phyloP scores from a whole-genome alignment of 2,888 invertebrate species.

The Mayetiola destructor region DNA sequence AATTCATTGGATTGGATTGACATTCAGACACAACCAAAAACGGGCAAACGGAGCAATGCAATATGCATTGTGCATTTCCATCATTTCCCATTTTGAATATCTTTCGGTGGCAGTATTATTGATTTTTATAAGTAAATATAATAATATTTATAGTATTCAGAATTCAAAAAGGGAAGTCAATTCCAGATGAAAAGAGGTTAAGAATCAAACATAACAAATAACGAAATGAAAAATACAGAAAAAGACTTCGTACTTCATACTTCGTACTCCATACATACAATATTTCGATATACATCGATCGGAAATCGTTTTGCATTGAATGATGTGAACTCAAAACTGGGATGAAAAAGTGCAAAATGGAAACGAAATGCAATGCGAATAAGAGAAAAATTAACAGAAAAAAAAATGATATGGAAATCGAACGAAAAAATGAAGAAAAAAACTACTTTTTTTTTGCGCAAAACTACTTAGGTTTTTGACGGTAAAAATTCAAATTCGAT shows the following conservation, averaged over 20 bases:
- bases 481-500: background rate
- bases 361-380: background rate
- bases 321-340: background rate
- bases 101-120: slow-evolving; percentile 3
- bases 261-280: too few relatives aligned
- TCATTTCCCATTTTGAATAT: slow-evolving; percentile 6
- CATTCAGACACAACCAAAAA: too few relatives aligned
- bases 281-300: too few relatives aligned
- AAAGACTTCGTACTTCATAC: too few relatives aligned
- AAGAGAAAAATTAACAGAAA: background rate
- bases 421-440: too few relatives aligned
- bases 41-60: too few relatives aligned
- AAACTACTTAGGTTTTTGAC: background rate
- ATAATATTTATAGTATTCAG: background rate
- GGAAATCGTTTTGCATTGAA: background rate
- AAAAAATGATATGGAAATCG: background rate
- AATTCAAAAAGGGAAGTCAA: background rate
- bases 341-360: background rate
- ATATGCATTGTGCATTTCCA: too few relatives aligned
- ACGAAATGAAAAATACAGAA: slow-evolving; percentile 1
- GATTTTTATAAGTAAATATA: slow-evolving; percentile 2
- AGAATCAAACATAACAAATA: background rate
- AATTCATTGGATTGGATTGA: too few relatives aligned
- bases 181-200: slow-evolving; percentile 7
- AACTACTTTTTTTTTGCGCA: too few relatives aligned